Evolutionary conservation across 2,113 vertebrate genomes (phyloP).

Genomic region (Phalacrocorax pelagicus): DNA sequence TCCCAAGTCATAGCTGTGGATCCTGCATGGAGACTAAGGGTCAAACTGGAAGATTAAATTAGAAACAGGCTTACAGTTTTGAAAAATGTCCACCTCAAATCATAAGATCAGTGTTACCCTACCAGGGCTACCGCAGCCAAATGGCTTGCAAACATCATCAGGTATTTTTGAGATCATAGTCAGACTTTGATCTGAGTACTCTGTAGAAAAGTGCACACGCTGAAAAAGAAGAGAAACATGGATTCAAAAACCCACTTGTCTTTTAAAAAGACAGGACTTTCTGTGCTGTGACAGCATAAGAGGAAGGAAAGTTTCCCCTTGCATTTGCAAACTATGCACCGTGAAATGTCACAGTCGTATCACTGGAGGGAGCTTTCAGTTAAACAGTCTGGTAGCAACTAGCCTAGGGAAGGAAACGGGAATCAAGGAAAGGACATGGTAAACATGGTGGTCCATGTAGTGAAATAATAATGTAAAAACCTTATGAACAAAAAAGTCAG

Average conservation of each 20-base stretch:
- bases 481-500: neutral
- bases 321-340: neutral
- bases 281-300: neutral
- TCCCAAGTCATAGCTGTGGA: neutral
- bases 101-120: neutral
- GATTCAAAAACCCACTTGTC: neutral
- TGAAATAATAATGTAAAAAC: neutral
- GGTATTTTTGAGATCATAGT: neutral
- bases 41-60: neutral
- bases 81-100: neutral
- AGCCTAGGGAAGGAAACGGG: neutral
- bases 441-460: neutral
- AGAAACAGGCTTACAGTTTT: neutral
- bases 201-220: neutral
- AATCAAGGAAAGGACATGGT: neutral
- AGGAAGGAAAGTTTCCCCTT: neutral
- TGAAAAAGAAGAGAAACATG: neutral
- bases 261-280: neutral
- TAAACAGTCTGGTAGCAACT: neutral
- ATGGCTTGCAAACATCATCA: neutral
- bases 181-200: neutral
- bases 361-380: neutral
- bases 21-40: neutral
- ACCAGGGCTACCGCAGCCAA: neutral
- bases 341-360: neutral